Evolutionary conservation across 2,888 invertebrate genomes (phyloP), one percentile per base, ranked within the genome.

Genomic region (Cantharis rustica): DNA sequence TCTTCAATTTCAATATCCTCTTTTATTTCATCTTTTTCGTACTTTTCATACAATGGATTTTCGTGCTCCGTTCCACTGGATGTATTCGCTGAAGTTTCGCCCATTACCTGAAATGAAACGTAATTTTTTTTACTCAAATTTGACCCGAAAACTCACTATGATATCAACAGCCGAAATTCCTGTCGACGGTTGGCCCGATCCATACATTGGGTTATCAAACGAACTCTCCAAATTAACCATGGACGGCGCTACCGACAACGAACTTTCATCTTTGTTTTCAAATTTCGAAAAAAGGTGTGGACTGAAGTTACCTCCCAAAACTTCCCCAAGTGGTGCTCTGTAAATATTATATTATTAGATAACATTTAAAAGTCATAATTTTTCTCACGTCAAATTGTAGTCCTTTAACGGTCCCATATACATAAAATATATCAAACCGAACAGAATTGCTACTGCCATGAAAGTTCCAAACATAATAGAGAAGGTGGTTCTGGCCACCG

Each of bases 151-250:
- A 69, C 69, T 61, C 66, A 74, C 74, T 16, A 71, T 31, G n/a
- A 71, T 62, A 20, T 71, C 71, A 0, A 75, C 17, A 3, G 63
- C 68, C 7, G 13, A 27, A 16, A 13, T 31, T 27, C 72, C 69
- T 11, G 78, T 75, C 9, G 78, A 71, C 2, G 73, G 76, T 75
- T 69, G 64, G 31, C 61, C 16, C 11, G 75, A 10, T 17, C 83
- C 83, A 74, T 81, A 86, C 82, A 85, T 78, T 1, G 86, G 86
- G 79, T 86, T 86, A 64, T 86, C 86, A 73, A 86, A 86, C 1
- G 85, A 80, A 63, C 81, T 83, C 10, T 83, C 81, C 68, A 86
- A 77, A 78, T 82, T 83, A 15, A 82, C 66, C 10, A 85, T 75
- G 7, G 86, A 86, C 1, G 84, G 83, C 4, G 81, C 81, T 11